Percentiles rank a stretch among this genome's conserved stretches.
Conservation (phyloP, 2,797 vertebrate species). For the Malurus splendens region DNA sequence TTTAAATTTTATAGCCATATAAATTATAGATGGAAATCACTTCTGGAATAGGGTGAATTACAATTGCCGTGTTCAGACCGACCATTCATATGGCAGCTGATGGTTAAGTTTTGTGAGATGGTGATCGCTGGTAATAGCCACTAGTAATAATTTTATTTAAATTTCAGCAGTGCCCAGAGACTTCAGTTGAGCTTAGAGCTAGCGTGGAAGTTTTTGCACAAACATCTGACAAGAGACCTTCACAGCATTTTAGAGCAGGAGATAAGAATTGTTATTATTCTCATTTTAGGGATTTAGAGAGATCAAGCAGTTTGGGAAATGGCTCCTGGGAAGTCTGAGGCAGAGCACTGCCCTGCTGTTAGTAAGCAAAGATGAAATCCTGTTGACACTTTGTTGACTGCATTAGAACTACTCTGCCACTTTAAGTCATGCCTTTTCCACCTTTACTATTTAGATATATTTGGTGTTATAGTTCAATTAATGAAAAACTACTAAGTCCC, state of each 20-base stretch:
- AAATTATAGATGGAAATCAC: conserved; percentile 28
- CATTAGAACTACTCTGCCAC: background rate
- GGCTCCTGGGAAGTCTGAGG: background rate
- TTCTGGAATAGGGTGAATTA: conserved; percentile 1
- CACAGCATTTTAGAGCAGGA: background rate
- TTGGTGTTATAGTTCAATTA: background rate
- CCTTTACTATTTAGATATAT: background rate
- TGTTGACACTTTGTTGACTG: background rate
- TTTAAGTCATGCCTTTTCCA: background rate
- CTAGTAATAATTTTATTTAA: conserved; percentile 26
- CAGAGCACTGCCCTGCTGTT: background rate
- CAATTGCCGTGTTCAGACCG: background rate
- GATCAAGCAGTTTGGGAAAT: background rate
- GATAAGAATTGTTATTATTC: conserved; percentile 12
- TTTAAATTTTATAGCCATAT: conserved; percentile 18
- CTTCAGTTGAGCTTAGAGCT: background rate
- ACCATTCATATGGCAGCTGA: background rate
- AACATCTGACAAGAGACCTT: background rate
- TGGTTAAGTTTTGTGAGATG: background rate
- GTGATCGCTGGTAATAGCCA: background rate
- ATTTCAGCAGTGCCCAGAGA: background rate
- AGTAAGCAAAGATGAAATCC: background rate
- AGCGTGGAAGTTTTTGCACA: background rate
- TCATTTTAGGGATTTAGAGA: conserved; percentile 7
- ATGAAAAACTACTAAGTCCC: background rate